phyloP scores from a whole-genome alignment of 2,797 vertebrate genomes.

The Limnodromus scolopaceus region DNA sequence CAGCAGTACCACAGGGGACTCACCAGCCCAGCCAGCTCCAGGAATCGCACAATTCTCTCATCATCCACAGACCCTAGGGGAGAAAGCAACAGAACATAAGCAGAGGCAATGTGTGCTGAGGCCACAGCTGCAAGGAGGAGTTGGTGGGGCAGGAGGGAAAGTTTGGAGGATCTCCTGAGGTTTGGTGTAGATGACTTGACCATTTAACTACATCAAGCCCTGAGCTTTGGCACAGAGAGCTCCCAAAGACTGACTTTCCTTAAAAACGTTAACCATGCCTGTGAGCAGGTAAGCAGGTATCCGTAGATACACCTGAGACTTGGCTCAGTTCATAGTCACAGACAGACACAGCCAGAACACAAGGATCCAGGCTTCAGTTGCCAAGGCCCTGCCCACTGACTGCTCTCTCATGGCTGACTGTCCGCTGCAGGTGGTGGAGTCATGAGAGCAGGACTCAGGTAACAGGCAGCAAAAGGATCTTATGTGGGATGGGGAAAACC shows the following conservation, averaged over 20 bases:
- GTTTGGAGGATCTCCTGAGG: neutral
- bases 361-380: neutral
- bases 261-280: neutral
- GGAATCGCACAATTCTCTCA: slow-evolving; percentile 89
- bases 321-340: neutral
- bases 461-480: neutral
- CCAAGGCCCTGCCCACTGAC: neutral
- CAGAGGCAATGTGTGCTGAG: neutral
- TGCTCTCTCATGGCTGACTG: neutral
- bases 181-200: neutral
- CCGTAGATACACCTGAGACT: neutral
- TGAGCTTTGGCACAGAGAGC: neutral
- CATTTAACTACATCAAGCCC: neutral
- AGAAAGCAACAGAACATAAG: neutral
- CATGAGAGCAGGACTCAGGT: neutral
- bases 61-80: slow-evolving; percentile 87
- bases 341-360: neutral
- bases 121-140: neutral
- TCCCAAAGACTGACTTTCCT: neutral
- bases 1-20: slow-evolving; percentile 50
- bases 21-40: slow-evolving; percentile 92
- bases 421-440: neutral
- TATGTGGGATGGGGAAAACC: neutral
- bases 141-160: neutral
- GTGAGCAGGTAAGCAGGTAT: neutral